A percentile compares a stretch with the other conserved stretches of the same genome.
Evolutionary conservation across 2,113 vertebrate genomes (phyloP).

Genomic region (Gallinago undulata): DNA sequence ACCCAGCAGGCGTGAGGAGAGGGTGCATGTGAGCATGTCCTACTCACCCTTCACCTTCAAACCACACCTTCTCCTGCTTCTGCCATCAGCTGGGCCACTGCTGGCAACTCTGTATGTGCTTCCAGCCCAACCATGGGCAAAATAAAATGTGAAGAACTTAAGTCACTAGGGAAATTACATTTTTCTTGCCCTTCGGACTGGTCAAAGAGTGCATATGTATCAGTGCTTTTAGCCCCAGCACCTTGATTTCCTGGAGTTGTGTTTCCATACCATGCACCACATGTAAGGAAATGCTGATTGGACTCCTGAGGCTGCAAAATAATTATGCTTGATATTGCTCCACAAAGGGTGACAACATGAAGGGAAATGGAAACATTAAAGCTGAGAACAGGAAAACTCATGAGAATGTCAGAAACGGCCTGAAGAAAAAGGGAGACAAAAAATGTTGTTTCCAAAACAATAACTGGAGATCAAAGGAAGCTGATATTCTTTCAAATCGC

Average conservation of each 20-base stretch:
- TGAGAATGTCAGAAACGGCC: not conserved
- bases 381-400: constrained; percentile 22
- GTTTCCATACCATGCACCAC: not conserved
- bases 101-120: not conserved
- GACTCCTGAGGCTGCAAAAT: not conserved
- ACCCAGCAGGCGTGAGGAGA: not conserved
- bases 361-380: constrained; percentile 49
- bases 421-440: constrained; percentile 5
- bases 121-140: not conserved
- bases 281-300: not conserved
- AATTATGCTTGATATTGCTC: not conserved
- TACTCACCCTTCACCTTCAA: not conserved
- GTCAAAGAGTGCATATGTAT: not conserved
- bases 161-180: not conserved
- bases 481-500: not conserved
- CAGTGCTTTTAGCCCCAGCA: not conserved
- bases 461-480: not conserved
- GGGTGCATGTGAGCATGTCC: not conserved
- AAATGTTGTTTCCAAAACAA: constrained; percentile 47
- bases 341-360: not conserved
- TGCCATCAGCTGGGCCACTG: not conserved
- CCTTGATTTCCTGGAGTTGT: not conserved
- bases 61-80: not conserved
- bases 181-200: not conserved
- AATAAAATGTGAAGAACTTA: not conserved